Base-by-base conservation (phyloP, 2,888 invertebrate genomes). In the Ichneumoninae sp. region DNA sequence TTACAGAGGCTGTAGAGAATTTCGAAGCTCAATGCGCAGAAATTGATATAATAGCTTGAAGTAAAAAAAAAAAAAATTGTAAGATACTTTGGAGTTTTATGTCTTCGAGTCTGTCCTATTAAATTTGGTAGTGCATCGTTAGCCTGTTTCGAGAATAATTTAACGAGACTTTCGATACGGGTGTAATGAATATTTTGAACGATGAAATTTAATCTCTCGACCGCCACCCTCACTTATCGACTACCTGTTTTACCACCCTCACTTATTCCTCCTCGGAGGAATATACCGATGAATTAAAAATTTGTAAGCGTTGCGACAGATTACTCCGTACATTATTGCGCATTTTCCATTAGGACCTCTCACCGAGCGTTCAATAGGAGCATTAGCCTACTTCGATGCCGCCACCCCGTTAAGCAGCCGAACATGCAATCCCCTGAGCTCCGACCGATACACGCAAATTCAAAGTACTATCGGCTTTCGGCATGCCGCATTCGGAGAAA, bases 361-460 rank as follows among this genome's bases (percentile, higher is more conserved):
- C 57, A 26, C 26, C 26, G 22, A 16, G 57, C 57, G 13, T 8
- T 57, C 57, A 26, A 26, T 57, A 26, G 26, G 6, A 26, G 26
- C 22, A 26, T 22, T 74, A 44, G 22, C 60, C 44, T 22, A 26
- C 44, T 62, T 47, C n/a, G 26, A 60, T 19, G 26, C 13, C 22
- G 22, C 57, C 22, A 57, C 26, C 10, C 13, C 26, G 26, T 3
- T 57, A 22, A 10, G 57, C 26, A 22, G 33, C 36, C 6, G 52
- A 60, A 10, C 33, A 47, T 33, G 62, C 30, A n/a, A 60, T 30
- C 26, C 33, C 33, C 13, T 3, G 60, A 40, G 44, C 16, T 40
- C 16, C 57, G n/a, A 40, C 16, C 60, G 36, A 60, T 52, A 36
- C 50, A 52, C 36, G 65, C 6, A 75, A 65, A 50, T 75, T 65